Base-by-base conservation (phyloP, 2,888 invertebrate genomes). In the Melangyna quadrimaculata region DNA sequence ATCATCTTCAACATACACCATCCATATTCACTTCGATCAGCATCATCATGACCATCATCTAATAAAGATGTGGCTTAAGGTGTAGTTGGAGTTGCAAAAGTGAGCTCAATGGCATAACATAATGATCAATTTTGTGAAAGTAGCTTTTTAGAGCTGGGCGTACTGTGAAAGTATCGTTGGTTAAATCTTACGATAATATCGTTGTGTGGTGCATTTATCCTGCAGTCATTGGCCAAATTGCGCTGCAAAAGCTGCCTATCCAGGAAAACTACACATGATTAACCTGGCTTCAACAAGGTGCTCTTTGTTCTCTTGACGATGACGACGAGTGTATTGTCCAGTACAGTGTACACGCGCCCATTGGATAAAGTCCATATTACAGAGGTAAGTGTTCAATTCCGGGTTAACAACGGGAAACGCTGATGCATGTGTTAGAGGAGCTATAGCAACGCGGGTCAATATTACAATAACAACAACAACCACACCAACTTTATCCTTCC, bases 401-500 rank as follows among this genome's bases (percentile, higher is more conserved):
- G 71, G 80, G 67, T 72, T 77, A 84, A 55, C 80, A 84, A 86
- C 81, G 77, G 81, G 71, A 84, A 53, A 59, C 32, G 75, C 35
- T 72, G 71, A 61, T 80, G 67, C 71, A 63, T 72, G 63, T 77
- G 77, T 78, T 81, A 70, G 77, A 69, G 14, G 59, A 59, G 71
- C 45, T 69, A 24, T 45, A 71, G 74, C 63, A 55, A 78, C 57
- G 24, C 59, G 37, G 78, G 48, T n/a, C 35, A 74, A 55, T 22
- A 72, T 29, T 14, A 19, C n/a, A 24, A 27, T n/a, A 53, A 51
- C 12, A n/a, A 24, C 32, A 59, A 67, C 81, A 71, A 65, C 17
- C 12, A 19, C 19, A 57, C n/a, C 35, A 57, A 17, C 32, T 27
- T 35, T 29, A 24, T 27, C 27, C 53, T 8, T 29, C 2, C 37